A percentile compares a stretch with the other conserved stretches of the same genome.
Evolutionary conservation across 1,140 invertebrate genomes (phyloP).

Genomic region (Tetramorium parvispinum): DNA sequence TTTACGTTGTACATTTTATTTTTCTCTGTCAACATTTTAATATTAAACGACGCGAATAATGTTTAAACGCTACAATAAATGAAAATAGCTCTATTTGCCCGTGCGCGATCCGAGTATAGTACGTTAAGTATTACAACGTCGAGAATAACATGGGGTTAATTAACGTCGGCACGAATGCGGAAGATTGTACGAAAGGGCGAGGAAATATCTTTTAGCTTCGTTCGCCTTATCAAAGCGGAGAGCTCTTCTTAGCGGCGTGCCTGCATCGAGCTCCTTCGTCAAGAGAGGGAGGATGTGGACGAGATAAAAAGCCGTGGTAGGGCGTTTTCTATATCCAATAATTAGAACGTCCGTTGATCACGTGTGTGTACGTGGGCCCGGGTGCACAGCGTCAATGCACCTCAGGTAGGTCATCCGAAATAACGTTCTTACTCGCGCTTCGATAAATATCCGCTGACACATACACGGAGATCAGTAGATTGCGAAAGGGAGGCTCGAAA

Average conservation of each 20-base stretch:
- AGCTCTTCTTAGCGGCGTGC: not conserved
- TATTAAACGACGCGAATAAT: not conserved
- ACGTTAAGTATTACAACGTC: not conserved
- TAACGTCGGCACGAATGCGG: slow-evolving; percentile 14
- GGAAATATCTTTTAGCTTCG: slow-evolving; percentile 1
- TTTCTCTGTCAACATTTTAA: not conserved
- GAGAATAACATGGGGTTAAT: slow-evolving; percentile 17
- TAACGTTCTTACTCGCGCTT: slow-evolving; percentile 71
- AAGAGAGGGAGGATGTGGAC: not conserved
- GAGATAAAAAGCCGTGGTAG: slow-evolving; percentile 20
- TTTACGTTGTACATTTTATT: not conserved
- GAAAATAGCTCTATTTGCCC: not conserved
- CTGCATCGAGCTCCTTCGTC: not conserved
- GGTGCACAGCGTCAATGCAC: slow-evolving; percentile 60
- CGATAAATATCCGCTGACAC: slow-evolving; percentile 62
- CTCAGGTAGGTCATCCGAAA: slow-evolving; percentile 68
- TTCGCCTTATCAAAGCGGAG: slow-evolving; percentile 29
- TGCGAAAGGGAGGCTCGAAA: slow-evolving; percentile 62
- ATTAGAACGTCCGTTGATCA: slow-evolving; percentile 66
- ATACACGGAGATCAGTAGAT: slow-evolving; percentile 60
- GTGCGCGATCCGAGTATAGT: not conserved
- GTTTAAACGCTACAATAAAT: slow-evolving; percentile 12
- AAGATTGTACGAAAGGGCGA: slow-evolving; percentile 3
- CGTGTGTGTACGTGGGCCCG: not conserved
- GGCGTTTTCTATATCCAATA: slow-evolving; percentile 64